Conservation (phyloP, 1,140 invertebrate genomes). For the Helicorthomorpha holstii region DNA sequence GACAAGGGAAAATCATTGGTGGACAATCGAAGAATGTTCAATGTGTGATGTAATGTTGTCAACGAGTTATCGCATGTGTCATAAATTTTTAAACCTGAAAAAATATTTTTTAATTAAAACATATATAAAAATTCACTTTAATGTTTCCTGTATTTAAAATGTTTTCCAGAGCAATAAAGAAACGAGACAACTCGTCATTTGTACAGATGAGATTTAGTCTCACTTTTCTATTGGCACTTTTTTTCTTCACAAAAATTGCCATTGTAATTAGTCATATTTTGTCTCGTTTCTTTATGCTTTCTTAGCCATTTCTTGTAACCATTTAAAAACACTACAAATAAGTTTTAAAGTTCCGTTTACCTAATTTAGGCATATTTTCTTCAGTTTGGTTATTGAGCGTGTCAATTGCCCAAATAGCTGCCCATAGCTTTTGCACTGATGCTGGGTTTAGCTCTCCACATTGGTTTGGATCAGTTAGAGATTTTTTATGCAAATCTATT, state of each 20-base stretch:
- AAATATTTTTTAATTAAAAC: too few species aligned
- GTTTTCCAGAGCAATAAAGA: too few species aligned
- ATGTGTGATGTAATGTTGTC: not conserved
- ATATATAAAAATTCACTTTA: too few species aligned
- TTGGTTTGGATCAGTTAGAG: not conserved
- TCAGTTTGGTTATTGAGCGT: conserved; percentile 4
- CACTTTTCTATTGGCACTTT: too few species aligned
- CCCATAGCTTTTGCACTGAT: conserved; percentile 1
- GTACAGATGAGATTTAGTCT: too few species aligned
- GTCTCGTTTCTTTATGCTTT: not conserved
- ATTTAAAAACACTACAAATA: not conserved
- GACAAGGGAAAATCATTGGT: not conserved
- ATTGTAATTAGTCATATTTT: too few species aligned
- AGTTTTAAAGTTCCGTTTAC: not conserved
- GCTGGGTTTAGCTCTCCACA: not conserved
- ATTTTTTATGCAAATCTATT: not conserved
- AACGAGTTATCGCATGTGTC: not conserved
- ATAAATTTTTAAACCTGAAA: not conserved
- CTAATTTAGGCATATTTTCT: conserved; percentile 1
- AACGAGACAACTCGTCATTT: too few species aligned
- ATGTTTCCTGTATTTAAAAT: too few species aligned
- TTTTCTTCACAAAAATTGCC: too few species aligned
- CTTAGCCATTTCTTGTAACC: not conserved
- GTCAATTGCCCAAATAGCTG: conserved; percentile 1
- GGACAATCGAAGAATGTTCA: not conserved